Conservation (phyloP, 2,113 vertebrate species). For the Myotis brandtii region DNA sequence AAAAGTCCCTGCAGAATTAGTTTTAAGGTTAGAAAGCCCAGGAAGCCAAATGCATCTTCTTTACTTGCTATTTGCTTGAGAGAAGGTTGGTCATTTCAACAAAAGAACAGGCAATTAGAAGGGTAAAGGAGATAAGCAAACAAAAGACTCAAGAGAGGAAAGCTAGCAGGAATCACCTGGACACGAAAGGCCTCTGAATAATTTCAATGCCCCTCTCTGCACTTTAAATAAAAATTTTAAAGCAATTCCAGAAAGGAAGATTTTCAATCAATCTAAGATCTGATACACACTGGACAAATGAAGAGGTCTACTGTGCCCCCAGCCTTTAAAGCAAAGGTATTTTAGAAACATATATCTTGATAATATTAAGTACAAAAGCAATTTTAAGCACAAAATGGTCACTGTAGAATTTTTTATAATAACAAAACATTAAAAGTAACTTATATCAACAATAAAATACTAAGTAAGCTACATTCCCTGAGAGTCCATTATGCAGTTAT, state of each 20-base stretch:
- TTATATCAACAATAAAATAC: not conserved
- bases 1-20: constrained; percentile 11
- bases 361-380: constrained; percentile 15
- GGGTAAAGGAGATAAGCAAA: not conserved
- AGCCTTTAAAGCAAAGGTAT: not conserved
- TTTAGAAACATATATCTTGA: constrained; percentile 6
- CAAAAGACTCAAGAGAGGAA: constrained; percentile 54
- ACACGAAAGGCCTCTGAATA: constrained; percentile 11
- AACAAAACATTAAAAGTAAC: not conserved
- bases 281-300: not conserved
- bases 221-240: constrained; percentile 41
- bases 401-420: not conserved
- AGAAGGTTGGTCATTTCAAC: not conserved
- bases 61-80: constrained; percentile 35
- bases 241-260: constrained; percentile 49
- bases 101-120: constrained; percentile 57
- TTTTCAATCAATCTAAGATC: constrained; percentile 47
- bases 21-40: constrained; percentile 53
- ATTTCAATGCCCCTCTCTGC: not conserved
- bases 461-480: not conserved
- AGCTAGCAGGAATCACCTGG: constrained; percentile 35
- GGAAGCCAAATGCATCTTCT: constrained; percentile 63
- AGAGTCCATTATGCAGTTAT: not conserved
- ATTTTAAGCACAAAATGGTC: constrained; percentile 42
- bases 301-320: not conserved